A percentile compares a stretch with the other conserved stretches of the same genome.
phyloP scores from a whole-genome alignment of 2,113 vertebrate species.

The Columba janthina region DNA sequence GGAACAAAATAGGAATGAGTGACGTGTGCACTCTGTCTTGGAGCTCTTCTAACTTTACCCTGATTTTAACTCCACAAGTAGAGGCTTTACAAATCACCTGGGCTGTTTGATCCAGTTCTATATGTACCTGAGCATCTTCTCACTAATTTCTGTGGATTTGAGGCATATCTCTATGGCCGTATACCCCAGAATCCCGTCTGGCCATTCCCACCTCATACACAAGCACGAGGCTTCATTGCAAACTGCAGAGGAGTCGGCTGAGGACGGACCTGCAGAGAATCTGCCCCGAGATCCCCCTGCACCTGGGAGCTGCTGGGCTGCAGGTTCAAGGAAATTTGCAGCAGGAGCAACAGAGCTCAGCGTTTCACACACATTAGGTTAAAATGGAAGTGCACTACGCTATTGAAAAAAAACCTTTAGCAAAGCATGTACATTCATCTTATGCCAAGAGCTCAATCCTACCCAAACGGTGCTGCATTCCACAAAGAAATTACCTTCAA shows the following conservation, averaged over 20 bases:
- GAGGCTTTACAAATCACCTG: neutral
- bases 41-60: neutral
- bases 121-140: neutral
- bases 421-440: neutral
- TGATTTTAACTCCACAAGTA: neutral
- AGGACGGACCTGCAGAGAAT: neutral
- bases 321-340: neutral
- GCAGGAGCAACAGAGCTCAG: neutral
- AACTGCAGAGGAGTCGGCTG: neutral
- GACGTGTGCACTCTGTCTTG: neutral
- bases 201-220: neutral
- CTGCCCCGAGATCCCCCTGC: neutral
- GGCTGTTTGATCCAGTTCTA: neutral
- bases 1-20: neutral
- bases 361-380: accelerated
- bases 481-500: neutral
- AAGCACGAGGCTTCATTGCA: accelerated
- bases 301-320: neutral
- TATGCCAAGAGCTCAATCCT: constrained; percentile 1
- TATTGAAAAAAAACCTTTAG: neutral
- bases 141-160: neutral
- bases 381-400: neutral
- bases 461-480: neutral
- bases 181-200: accelerated
- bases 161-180: neutral